A percentile compares a stretch with the other conserved stretches of the same genome.
Conservation (phyloP, 2,113 vertebrate species). For the Tachuris rubrigastra region DNA sequence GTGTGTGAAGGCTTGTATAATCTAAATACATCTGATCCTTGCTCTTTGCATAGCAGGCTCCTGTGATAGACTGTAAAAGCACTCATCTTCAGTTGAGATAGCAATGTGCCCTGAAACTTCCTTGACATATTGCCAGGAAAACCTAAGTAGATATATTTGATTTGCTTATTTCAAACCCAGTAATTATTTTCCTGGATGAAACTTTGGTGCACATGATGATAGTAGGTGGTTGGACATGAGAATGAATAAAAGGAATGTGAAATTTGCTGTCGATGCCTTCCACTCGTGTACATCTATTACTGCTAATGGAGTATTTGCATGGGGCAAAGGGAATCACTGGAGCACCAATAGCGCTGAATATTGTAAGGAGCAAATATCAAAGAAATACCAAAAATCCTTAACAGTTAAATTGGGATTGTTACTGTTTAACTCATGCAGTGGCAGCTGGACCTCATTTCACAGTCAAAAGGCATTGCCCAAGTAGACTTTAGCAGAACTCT, state of each 20-base stretch:
- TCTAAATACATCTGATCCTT: conserved; percentile 13
- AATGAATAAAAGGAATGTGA: not conserved
- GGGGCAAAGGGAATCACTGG: not conserved
- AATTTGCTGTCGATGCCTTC: not conserved
- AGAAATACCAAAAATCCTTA: not conserved
- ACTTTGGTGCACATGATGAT: accelerated
- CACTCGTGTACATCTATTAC: not conserved
- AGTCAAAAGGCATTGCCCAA: not conserved
- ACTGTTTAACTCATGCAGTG: not conserved
- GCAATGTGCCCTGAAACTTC: not conserved
- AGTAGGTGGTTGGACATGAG: not conserved
- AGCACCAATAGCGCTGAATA: not conserved
- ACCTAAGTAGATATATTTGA: not conserved
- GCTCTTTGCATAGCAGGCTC: not conserved
- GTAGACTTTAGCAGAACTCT: not conserved
- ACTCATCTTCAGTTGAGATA: not conserved
- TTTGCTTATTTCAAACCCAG: not conserved
- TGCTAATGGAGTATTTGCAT: not conserved
- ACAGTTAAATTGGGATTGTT: not conserved
- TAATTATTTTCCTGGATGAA: not conserved
- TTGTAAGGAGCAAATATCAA: not conserved
- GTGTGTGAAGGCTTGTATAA: not conserved
- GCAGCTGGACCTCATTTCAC: not conserved
- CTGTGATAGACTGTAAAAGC: not conserved
- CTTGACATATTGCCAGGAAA: conserved; percentile 20